Conservation (phyloP, 1,140 invertebrate genomes). For the Aricia agestis region DNA sequence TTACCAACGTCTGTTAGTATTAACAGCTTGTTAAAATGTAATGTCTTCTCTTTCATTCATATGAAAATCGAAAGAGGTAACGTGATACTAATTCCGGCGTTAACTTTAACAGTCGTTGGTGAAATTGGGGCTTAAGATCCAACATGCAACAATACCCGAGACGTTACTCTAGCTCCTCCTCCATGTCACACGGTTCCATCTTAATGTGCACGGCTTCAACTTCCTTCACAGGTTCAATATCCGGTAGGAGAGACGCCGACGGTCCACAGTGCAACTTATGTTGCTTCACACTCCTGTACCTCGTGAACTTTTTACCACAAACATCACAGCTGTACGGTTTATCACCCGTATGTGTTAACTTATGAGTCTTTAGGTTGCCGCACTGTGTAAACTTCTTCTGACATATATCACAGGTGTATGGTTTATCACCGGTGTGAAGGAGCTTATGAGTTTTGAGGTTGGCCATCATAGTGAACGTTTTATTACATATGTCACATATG, state of each 20-base stretch:
- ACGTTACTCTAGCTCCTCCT: no score
- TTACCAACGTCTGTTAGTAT: no score
- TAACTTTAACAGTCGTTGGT: no score
- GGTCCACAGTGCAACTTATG: background rate
- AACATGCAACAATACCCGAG: no score
- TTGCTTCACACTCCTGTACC: background rate
- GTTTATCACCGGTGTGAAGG: background rate
- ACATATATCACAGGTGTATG: conserved; percentile 4
- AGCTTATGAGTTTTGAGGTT: background rate
- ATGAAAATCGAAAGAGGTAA: no score
- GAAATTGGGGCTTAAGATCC: no score
- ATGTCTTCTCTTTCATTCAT: no score
- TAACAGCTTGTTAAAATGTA: no score
- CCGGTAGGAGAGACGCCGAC: background rate
- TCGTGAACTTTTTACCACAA: conserved; percentile 2
- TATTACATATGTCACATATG: conserved; percentile 5
- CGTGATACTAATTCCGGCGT: no score
- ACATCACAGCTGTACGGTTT: background rate
- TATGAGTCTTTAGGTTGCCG: background rate
- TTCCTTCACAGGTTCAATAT: no score
- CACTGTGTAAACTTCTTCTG: background rate
- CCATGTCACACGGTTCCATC: no score
- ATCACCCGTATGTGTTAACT: conserved; percentile 1
- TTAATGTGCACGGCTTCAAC: no score
- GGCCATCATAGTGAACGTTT: conserved; percentile 4